phyloP scores from a whole-genome alignment of 2,888 invertebrate species.

The Trachelus stipa region DNA sequence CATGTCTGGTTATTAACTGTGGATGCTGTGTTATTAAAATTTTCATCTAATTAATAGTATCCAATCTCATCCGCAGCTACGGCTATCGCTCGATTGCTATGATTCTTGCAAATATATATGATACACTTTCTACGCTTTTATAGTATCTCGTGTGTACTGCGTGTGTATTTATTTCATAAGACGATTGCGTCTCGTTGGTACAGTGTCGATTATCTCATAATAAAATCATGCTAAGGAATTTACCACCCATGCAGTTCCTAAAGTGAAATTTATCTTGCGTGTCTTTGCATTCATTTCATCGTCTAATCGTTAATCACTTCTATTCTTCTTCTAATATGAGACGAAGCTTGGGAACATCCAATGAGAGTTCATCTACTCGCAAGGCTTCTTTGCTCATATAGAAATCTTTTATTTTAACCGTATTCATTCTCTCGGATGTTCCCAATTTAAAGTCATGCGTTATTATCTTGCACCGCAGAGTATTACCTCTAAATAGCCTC shows the following conservation, averaged over 20 bases:
- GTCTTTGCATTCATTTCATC: background rate
- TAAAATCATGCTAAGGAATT: background rate
- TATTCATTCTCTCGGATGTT: background rate
- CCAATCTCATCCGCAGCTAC: background rate
- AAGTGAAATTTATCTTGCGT: background rate
- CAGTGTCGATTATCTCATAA: background rate
- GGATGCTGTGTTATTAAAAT: background rate
- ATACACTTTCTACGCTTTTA: background rate
- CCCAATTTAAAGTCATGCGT: background rate
- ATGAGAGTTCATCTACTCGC: conserved; percentile 6
- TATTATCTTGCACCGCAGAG: conserved; percentile 1
- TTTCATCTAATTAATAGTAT: background rate
- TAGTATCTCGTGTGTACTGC: background rate
- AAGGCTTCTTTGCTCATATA: background rate
- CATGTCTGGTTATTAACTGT: background rate
- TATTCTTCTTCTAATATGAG: background rate
- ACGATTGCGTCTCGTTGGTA: background rate
- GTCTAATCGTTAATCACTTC: background rate
- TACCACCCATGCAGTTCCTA: background rate
- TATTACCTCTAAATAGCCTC: background rate
- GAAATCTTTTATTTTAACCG: background rate
- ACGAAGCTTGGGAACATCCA: conserved; percentile 5
- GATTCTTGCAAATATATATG: background rate
- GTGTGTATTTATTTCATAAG: background rate
- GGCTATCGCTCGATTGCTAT: background rate